Evolutionary conservation across 1,140 invertebrate genomes (phyloP).

Genomic region (Camponotus floridanus): DNA sequence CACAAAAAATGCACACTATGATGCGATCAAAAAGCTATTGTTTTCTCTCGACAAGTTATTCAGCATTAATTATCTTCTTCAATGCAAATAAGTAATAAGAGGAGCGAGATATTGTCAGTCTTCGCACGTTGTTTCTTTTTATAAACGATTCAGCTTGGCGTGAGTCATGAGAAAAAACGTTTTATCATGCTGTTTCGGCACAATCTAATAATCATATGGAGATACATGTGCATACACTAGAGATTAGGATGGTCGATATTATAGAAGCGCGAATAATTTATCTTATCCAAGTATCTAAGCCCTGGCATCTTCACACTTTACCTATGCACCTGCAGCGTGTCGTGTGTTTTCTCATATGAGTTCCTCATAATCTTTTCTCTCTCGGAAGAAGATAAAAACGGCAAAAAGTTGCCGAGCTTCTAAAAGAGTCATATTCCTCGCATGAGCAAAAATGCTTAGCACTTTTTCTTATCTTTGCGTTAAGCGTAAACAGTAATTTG

Average conservation of each 20-base stretch:
- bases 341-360: neutral
- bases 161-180: conserved; percentile 47
- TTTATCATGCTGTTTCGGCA: conserved; percentile 45
- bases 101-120: neutral
- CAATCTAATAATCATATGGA: conserved; percentile 1
- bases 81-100: neutral
- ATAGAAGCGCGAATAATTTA: neutral
- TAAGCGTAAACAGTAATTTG: neutral
- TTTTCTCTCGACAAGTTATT: neutral
- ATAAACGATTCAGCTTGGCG: neutral
- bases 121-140: conserved; percentile 10
- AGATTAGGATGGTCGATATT: conserved; percentile 36
- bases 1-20: no score
- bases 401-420: neutral
- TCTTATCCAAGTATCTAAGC: conserved; percentile 33
- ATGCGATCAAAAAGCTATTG: neutral
- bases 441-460: neutral
- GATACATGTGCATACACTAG: neutral
- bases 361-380: neutral
- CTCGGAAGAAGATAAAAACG: neutral
- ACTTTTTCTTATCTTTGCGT: neutral
- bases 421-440: neutral
- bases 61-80: conserved; percentile 28
- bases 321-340: conserved; percentile 15
- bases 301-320: conserved; percentile 19